phyloP scores from a whole-genome alignment of 2,113 vertebrate genomes.

The Xenopus laevis region DNA sequence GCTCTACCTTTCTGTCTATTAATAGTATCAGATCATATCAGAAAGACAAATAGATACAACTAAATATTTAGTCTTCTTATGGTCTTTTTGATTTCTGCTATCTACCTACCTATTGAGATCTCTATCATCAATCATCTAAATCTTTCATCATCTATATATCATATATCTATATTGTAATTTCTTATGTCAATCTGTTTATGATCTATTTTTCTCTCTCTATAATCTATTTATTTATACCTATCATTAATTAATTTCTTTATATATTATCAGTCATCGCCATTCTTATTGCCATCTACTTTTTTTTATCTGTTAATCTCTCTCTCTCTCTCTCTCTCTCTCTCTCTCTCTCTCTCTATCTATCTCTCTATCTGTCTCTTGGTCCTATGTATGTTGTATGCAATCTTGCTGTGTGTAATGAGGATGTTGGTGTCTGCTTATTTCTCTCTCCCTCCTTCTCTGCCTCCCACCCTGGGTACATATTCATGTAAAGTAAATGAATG shows the following conservation, averaged over 20 bases:
- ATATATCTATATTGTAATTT: background rate
- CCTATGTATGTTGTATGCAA: too few species aligned
- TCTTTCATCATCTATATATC: too few species aligned
- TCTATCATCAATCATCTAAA: background rate
- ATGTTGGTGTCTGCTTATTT: background rate
- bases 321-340: background rate
- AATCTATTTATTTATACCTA: background rate
- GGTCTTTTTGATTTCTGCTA: background rate
- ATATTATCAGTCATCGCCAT: background rate
- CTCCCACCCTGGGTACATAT: background rate
- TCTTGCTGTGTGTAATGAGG: too few species aligned
- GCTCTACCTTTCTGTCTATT: too few species aligned
- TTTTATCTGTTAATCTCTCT: too few species aligned
- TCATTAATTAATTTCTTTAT: background rate
- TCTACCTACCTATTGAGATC: background rate
- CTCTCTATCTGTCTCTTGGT: background rate
- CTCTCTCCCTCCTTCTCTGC: background rate
- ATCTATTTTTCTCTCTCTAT: conserved; percentile 4
- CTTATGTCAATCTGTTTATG: background rate
- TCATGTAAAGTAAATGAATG: background rate
- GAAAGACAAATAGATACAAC: too few species aligned
- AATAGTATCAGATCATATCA: too few species aligned
- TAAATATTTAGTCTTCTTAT: too few species aligned
- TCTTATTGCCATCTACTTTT: background rate
- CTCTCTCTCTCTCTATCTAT: background rate